Percentiles rank a stretch among this genome's conserved stretches.
These are phyloP conservation scores for Pseudachorutes palmiensis DNA, from an alignment of 1,140 invertebrate genomes.

Conservation along the genomic window DNA sequence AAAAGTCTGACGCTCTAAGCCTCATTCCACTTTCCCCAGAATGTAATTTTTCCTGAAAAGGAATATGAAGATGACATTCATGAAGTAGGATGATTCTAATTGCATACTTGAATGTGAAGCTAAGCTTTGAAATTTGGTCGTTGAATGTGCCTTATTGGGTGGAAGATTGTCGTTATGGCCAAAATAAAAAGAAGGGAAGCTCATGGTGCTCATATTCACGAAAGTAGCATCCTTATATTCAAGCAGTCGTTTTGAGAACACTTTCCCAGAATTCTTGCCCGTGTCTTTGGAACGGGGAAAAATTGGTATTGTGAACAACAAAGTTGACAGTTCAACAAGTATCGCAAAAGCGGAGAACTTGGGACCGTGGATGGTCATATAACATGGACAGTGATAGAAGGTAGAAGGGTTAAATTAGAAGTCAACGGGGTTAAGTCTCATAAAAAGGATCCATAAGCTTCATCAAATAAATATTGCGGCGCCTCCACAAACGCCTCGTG, in stretches of 20 bases:
- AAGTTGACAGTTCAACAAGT: neutral
- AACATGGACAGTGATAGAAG: neutral
- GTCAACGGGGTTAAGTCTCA: slow-evolving; percentile 9
- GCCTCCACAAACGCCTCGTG: slow-evolving; percentile 13
- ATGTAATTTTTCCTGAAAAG: neutral
- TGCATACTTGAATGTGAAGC: neutral
- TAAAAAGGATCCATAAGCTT: slow-evolving; percentile 15
- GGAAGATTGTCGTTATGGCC: no score
- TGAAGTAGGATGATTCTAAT: neutral
- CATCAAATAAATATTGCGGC: slow-evolving; percentile 19
- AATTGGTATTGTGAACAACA: neutral
- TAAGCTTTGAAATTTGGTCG: neutral
- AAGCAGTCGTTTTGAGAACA: no score
- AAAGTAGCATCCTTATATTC: neutral
- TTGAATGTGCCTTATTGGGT: neutral
- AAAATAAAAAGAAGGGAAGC: no score
- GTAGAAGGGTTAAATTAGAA: neutral
- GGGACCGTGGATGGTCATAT: neutral
- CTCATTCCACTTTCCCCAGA: neutral
- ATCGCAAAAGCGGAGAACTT: no score
- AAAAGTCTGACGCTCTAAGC: neutral
- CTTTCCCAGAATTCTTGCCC: neutral
- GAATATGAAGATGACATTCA: neutral
- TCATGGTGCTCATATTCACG: no score
- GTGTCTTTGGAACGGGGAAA: neutral